These are phyloP conservation scores for Atherinomorus stipes DNA, from an alignment of 2,113 vertebrate species.

Conservation along the genomic window DNA sequence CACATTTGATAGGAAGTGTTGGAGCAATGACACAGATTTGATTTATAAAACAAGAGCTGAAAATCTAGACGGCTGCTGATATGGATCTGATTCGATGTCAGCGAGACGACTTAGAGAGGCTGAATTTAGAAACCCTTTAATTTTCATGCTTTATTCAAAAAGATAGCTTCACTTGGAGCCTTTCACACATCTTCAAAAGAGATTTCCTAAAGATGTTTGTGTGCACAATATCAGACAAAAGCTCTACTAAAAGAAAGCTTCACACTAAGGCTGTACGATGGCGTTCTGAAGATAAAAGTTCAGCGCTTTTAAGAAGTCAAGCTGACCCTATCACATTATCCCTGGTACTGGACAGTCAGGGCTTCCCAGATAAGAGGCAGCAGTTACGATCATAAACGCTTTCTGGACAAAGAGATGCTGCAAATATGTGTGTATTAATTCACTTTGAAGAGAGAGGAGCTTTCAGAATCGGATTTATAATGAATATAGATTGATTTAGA, in stretches of 20 bases:
- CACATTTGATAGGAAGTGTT: slow-evolving; percentile 19
- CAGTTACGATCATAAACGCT: slow-evolving; percentile 1
- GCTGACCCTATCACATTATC: slow-evolving; percentile 3
- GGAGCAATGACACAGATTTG: not conserved
- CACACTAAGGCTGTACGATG: not conserved
- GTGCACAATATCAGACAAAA: not conserved
- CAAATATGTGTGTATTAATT: not conserved
- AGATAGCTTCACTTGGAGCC: not conserved
- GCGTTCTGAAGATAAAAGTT: not conserved
- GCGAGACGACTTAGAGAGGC: no score
- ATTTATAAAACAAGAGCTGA: slow-evolving; percentile 7
- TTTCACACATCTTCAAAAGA: not conserved
- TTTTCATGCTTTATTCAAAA: no score
- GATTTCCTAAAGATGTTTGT: not conserved
- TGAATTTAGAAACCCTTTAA: not conserved
- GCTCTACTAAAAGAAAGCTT: not conserved
- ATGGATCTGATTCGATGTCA: not conserved
- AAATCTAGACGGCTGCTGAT: not conserved
- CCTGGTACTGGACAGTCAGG: not conserved
- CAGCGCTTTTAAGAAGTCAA: not conserved
- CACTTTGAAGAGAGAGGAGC: not conserved
- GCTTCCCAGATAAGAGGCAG: not conserved
- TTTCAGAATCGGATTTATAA: no score
- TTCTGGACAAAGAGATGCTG: not conserved
- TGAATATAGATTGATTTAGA: no score